These are phyloP conservation scores for Papilio dardanus DNA, from an alignment of 1,140 invertebrate species.

Conservation along the genomic window DNA sequence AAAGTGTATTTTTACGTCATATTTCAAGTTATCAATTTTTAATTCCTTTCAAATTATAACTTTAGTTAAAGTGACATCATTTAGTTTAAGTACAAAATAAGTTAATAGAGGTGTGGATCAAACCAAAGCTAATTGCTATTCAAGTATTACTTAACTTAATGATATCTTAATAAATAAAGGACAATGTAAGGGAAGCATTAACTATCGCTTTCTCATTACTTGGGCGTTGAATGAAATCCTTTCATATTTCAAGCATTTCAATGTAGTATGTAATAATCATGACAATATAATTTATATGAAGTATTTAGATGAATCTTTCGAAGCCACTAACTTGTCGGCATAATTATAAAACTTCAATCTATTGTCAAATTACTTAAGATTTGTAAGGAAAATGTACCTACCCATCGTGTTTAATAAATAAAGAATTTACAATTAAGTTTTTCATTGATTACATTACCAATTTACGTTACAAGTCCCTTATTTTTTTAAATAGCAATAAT, in stretches of 20 bases:
- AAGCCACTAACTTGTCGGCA: neutral
- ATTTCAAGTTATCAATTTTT: no score
- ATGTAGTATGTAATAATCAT: conserved; percentile 35
- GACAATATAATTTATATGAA: conserved; percentile 38
- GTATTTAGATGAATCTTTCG: conserved; percentile 28
- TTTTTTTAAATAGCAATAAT: neutral
- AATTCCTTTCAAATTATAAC: no score
- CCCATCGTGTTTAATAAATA: conserved; percentile 34
- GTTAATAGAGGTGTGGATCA: conserved; percentile 26
- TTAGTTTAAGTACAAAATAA: conserved; percentile 30
- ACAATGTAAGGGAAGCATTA: conserved; percentile 6
- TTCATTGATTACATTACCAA: neutral
- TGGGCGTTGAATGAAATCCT: neutral
- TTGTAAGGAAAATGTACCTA: conserved; percentile 32
- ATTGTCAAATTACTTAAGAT: conserved; percentile 37
- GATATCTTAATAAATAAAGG: conserved; percentile 15
- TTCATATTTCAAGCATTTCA: conserved; percentile 24
- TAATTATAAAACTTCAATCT: conserved; percentile 32
- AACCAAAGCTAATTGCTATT: conserved; percentile 34
- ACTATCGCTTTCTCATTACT: conserved; percentile 12
- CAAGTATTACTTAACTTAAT: conserved; percentile 24
- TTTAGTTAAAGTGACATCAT: neutral
- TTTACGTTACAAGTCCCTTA: neutral
- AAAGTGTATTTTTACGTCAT: no score
- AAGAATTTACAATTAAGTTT: neutral